These are phyloP conservation scores for Danio choprae DNA, from an alignment of 2,797 vertebrate genomes.

Conservation along the genomic window DNA sequence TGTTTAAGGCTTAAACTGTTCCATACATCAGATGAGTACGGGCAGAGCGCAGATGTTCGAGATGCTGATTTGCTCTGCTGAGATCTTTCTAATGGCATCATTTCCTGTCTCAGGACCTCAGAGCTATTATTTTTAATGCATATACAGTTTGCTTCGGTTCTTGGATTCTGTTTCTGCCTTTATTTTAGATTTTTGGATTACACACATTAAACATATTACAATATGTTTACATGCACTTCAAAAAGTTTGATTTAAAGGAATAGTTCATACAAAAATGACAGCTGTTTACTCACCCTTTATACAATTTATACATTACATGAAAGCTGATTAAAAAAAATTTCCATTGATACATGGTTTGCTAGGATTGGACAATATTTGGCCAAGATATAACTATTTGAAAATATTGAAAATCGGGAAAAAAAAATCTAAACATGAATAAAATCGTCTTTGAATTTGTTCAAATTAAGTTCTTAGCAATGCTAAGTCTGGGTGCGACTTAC, in stretches of 20 bases:
- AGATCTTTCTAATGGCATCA: slow-evolving; percentile 76
- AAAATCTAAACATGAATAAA: too few species aligned
- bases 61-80: slow-evolving; percentile 69
- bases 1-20: slow-evolving; percentile 64
- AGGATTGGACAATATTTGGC: too few species aligned
- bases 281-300: too few species aligned
- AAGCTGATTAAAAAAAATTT: too few species aligned
- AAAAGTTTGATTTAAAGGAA: background rate
- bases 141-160: slow-evolving; percentile 50
- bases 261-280: background rate
- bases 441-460: too few species aligned
- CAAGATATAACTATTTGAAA: too few species aligned
- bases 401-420: too few species aligned
- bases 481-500: too few species aligned
- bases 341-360: too few species aligned
- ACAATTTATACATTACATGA: too few species aligned
- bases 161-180: slow-evolving; percentile 9
- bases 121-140: slow-evolving; percentile 79
- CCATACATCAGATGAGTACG: slow-evolving; percentile 62
- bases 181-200: background rate
- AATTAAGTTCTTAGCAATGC: too few species aligned
- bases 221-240: background rate
- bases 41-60: slow-evolving; percentile 69
- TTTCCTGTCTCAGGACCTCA: slow-evolving; percentile 83
- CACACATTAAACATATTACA: background rate